These are phyloP conservation scores for Temnothorax curvispinosus DNA, from an alignment of 1,140 invertebrate genomes.

Conservation along the genomic window DNA sequence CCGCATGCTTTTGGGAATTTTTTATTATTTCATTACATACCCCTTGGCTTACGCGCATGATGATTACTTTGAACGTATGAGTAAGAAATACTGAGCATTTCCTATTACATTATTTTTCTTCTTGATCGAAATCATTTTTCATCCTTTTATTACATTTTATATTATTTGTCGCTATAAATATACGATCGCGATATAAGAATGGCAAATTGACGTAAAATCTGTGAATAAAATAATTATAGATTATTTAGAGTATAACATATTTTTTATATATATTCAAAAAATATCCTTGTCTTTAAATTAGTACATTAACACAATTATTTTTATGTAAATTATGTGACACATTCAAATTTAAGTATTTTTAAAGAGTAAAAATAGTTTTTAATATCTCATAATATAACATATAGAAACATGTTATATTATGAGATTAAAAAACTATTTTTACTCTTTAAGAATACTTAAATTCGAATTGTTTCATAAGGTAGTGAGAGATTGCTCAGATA, in stretches of 20 bases:
- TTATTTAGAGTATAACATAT: neutral
- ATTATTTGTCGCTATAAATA: neutral
- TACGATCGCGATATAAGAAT: neutral
- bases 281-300: too few relatives aligned
- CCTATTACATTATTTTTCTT: conserved; percentile 20
- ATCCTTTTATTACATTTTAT: conserved; percentile 8
- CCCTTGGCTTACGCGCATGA: conserved; percentile 83
- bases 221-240: neutral
- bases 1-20: conserved; percentile 84
- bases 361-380: neutral
- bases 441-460: neutral
- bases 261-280: too few relatives aligned
- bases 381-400: too few relatives aligned
- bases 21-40: conserved; percentile 83
- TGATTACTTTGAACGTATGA: conserved; percentile 73
- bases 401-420: too few relatives aligned
- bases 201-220: neutral
- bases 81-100: conserved; percentile 46
- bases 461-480: conserved; percentile 55
- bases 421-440: neutral
- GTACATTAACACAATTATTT: too few relatives aligned
- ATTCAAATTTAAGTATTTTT: neutral
- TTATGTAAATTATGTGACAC: too few relatives aligned
- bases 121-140: conserved; percentile 18
- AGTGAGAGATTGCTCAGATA: too few relatives aligned